Percentiles rank a stretch among this genome's conserved stretches.
These are phyloP conservation scores for Drosophila baimaii DNA, from an alignment of 1,140 invertebrate genomes.

Conservation along the genomic window DNA sequence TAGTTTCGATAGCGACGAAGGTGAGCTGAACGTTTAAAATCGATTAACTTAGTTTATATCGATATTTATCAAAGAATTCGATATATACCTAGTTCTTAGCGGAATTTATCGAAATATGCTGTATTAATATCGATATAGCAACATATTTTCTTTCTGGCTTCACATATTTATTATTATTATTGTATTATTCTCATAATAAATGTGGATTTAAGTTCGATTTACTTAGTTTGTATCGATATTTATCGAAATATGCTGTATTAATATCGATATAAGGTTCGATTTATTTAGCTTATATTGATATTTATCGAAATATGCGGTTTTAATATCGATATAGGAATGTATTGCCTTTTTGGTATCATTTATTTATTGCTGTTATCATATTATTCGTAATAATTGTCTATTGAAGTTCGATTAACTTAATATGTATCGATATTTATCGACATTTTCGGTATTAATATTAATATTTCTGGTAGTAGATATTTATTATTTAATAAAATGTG, in stretches of 20 bases:
- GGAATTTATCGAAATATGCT: background rate
- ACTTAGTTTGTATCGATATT: background rate
- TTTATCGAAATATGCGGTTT: background rate
- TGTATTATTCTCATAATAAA: no score
- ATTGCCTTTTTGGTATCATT: no score
- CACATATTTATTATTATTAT: no score
- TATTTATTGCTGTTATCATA: no score
- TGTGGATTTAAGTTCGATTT: no score
- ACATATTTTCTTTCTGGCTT: no score
- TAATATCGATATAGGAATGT: background rate
- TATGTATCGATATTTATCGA: background rate
- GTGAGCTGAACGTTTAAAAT: slow-evolving; percentile 29
- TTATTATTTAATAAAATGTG: background rate
- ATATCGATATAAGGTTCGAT: no score
- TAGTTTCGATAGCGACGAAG: slow-evolving; percentile 83
- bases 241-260: background rate
- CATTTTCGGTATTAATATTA: no score
- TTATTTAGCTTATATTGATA: background rate
- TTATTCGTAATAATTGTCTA: no score
- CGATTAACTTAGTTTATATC: background rate
- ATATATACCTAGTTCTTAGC: background rate
- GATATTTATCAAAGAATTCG: background rate
- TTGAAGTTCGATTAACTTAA: no score
- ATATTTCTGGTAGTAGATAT: no score
- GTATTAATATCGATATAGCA: background rate